Conservation (phyloP, 2,113 vertebrate genomes). For the Scolopax mira region DNA sequence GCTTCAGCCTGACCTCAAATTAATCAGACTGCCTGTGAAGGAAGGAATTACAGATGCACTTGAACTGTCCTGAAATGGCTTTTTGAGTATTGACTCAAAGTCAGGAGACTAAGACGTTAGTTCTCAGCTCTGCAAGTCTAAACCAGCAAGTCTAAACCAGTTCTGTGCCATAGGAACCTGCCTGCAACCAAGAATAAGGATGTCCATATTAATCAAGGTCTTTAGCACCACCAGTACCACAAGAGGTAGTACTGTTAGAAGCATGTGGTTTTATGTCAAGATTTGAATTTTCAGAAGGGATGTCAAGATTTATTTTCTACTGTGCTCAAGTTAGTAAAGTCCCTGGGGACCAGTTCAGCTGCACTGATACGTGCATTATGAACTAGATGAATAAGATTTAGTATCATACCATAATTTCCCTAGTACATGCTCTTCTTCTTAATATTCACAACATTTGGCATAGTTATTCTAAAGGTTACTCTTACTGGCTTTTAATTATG, state of each 20-base stretch:
- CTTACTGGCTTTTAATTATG: background rate
- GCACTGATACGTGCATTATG: background rate
- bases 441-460: background rate
- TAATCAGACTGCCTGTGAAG: background rate
- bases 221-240: background rate
- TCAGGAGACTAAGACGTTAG: background rate
- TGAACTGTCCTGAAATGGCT: background rate
- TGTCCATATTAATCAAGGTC: background rate
- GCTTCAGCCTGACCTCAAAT: background rate
- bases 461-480: background rate
- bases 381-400: background rate
- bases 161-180: background rate
- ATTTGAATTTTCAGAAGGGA: background rate
- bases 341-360: background rate
- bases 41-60: background rate
- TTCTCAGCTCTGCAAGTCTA: background rate
- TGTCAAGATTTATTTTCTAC: background rate
- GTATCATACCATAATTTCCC: background rate
- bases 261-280: background rate
- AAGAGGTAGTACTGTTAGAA: background rate
- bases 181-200: background rate
- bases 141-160: too few relatives aligned
- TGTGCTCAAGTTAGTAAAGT: background rate
- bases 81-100: background rate
- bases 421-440: background rate